Evolutionary conservation across 1,140 invertebrate genomes (phyloP), one percentile per base, ranked within the genome.

Genomic region (Hydropsyche tenuis): DNA sequence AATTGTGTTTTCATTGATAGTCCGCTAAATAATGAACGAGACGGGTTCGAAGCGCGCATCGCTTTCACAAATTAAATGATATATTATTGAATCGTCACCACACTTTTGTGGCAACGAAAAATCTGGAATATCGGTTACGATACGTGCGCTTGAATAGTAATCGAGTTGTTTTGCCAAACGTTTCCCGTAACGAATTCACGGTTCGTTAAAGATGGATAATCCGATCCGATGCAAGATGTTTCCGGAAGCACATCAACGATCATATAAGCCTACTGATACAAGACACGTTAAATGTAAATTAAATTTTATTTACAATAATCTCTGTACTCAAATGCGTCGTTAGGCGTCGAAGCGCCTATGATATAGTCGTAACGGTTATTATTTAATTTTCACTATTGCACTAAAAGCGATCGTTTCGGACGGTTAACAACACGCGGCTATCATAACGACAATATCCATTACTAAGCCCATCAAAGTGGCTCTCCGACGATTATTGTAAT

Each of bases 121-220:
- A n/a, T 51, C 18, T 51, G 18, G 6, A 45, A 45, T 45, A 14
- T 14, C 46, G 4, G 2, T 37, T 37, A 4, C 30, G 3, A 37
- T 37, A 9, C 30, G 30, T n/a, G n/a, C n/a, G n/a, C n/a, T n/a
- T n/a, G n/a, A n/a, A n/a, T n/a, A n/a, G n/a, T n/a, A n/a, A 37
- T 37, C 30, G 30, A 37, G 30, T 37, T 37, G 30, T 37, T 4
- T 9, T 37, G 30, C n/a, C n/a, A n/a, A n/a, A n/a, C 30, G 30
- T 37, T 9, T 37, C 30, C 46, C 65, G 46, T 68, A 43, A 68
- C 65, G 23, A 68, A 68, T 68, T 68, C 43, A 45, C 65, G 65
- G 65, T 68, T 68, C 65, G 65, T 68, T 68, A 68, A 46, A 45
- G 65, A 16, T 12, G 20, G 46, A 68, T 68, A 68, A 68, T 18